Base-by-base conservation (phyloP, 35 echinoderm and acorn worm genomes). In the Lytechinus pictus region DNA sequence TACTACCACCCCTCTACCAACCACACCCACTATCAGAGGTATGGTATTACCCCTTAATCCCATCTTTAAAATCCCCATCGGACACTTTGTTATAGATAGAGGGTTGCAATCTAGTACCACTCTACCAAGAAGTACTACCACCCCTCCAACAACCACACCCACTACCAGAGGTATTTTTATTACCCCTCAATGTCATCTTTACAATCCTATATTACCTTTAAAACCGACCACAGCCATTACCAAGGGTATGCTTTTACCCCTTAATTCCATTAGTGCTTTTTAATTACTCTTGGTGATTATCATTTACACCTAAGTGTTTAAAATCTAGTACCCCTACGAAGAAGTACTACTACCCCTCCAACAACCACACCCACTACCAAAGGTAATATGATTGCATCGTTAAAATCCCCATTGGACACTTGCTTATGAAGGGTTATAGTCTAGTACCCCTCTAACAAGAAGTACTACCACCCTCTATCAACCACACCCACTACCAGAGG, bases 271-370 rank as follows among this genome's bases (percentile, higher is more conserved):
- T 44, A 44, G 33, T 44, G 33, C 33, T 44, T 1, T 44, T 44
- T 44, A 44, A 2, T 44, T 44, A 44, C 95, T 21, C 55, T 97
- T 54, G 97, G 96, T 95, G 97, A 96, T 51, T 96, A 11, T 97
- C 97, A 9, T 97, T 97, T 27, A 96, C 94, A 19, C 89, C 96
- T 57, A 94, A 94, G 87, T 97, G 97, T 55, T 53, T 86, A 3
- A 11, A 33, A 12, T 44, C 33, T 44, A 44, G 33, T 44, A 44
- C 33, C n/a, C n/a, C n/a, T n/a, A n/a, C n/a, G n/a, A n/a, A n/a
- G n/a, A n/a, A n/a, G n/a, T n/a, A n/a, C n/a, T n/a, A n/a, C n/a
- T n/a, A n/a, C n/a, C 33, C 33, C 33, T 44, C 33, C 2, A 44
- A 44, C 33, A 44, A 44, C 33, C 33, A 44, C 33, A 44, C 33